A percentile compares a stretch with the other conserved stretches of the same genome.
These are phyloP conservation scores for Coranthus polyacanthus DNA, from an alignment of 2,797 vertebrate genomes.

Conservation along the genomic window DNA sequence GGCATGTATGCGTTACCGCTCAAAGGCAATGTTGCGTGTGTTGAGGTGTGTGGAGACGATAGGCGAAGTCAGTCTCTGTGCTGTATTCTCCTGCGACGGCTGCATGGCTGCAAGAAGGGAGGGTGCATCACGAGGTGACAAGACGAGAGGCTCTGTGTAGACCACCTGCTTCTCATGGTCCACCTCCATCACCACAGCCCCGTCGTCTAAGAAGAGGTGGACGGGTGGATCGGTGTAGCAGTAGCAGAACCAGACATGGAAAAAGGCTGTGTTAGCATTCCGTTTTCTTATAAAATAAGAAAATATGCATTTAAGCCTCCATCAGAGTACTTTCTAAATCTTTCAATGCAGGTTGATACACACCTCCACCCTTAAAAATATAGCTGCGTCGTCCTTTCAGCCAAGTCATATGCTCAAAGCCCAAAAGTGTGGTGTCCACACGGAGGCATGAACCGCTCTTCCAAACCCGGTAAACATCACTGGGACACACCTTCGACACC, in stretches of 20 bases:
- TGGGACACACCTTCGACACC: constrained; percentile 96
- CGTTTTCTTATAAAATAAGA: too few relatives aligned
- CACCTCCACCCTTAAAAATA: constrained; percentile 96
- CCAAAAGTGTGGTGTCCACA: constrained; percentile 95
- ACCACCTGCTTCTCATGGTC: constrained; percentile 98
- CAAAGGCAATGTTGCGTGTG: constrained; percentile 95
- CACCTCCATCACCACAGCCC: constrained; percentile 97
- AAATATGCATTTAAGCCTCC: neutral
- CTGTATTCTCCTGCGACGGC: constrained; percentile 94
- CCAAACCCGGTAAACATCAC: constrained; percentile 96
- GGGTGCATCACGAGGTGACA: constrained; percentile 89
- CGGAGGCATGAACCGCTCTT: constrained; percentile 95
- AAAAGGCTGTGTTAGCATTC: neutral
- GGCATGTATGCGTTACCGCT: constrained; percentile 84
- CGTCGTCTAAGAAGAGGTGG: constrained; percentile 83
- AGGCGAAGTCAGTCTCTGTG: constrained; percentile 92
- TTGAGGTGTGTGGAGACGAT: constrained; percentile 96
- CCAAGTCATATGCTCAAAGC: constrained; percentile 98
- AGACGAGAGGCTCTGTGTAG: constrained; percentile 91
- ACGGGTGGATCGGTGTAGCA: too few relatives aligned
- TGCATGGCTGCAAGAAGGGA: constrained; percentile 94
- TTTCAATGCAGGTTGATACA: constrained; percentile 26
- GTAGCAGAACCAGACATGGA: neutral
- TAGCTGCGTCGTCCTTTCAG: constrained; percentile 95
- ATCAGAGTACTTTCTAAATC: neutral